A percentile compares a stretch with the other conserved stretches of the same genome.
phyloP scores from a whole-genome alignment of 2,797 vertebrate species.

The Prionace glauca region DNA sequence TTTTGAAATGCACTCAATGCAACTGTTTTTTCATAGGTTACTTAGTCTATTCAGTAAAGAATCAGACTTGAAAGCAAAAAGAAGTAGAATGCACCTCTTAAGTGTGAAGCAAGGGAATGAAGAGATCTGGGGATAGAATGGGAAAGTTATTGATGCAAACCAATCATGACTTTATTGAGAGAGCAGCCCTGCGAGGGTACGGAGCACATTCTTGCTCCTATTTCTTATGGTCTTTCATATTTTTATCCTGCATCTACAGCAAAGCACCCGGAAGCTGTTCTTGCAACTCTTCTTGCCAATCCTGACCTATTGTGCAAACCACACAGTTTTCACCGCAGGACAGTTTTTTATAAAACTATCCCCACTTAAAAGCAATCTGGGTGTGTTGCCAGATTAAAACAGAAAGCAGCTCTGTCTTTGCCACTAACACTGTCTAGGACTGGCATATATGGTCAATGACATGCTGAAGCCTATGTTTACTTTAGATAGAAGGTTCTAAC shows the following conservation, averaged over 20 bases:
- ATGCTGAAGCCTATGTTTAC: not conserved
- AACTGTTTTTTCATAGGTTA: not conserved
- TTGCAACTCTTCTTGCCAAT: not conserved
- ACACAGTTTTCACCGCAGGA: not conserved
- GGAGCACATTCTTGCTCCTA: not conserved
- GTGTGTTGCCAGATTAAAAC: not conserved
- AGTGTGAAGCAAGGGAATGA: not conserved
- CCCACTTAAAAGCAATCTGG: not conserved
- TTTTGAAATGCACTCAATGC: not conserved
- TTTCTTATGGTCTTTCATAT: not conserved
- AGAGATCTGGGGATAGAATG: not conserved
- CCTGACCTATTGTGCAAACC: not conserved
- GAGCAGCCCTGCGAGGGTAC: not conserved
- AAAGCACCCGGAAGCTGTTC: not conserved
- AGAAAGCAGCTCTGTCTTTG: not conserved
- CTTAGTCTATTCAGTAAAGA: not conserved
- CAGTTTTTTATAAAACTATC: not conserved
- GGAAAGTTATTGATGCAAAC: not conserved
- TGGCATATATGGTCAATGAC: not conserved
- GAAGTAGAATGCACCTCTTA: not conserved
- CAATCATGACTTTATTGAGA: not conserved
- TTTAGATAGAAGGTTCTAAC: not conserved
- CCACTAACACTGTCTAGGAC: not conserved
- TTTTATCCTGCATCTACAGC: not conserved
- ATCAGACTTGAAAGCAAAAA: not conserved